These are phyloP conservation scores for Chrysocyon brachyurus DNA, from an alignment of 2,797 vertebrate genomes.

Conservation along the genomic window DNA sequence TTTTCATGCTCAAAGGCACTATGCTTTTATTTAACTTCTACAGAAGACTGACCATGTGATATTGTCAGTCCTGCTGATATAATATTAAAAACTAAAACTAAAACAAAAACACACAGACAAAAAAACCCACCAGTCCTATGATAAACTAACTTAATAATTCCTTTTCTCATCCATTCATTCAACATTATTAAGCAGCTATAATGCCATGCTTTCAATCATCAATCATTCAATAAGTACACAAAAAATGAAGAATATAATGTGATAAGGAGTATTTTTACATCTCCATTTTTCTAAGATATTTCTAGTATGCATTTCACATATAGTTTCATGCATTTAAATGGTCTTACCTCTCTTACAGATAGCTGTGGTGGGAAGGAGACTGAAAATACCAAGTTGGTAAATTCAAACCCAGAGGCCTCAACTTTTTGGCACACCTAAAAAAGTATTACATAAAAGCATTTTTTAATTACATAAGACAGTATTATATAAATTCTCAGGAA, in stretches of 20 bases:
- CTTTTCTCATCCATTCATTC: conserved; percentile 37
- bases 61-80: conserved; percentile 59
- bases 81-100: conserved; percentile 69
- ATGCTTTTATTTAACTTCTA: conserved; percentile 62
- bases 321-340: neutral
- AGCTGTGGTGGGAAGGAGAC: conserved; percentile 97
- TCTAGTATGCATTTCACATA: neutral
- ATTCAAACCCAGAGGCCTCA: conserved; percentile 92
- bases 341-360: conserved; percentile 95
- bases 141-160: conserved; percentile 32
- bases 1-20: conserved; percentile 46
- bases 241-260: conserved; percentile 39
- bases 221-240: conserved; percentile 14
- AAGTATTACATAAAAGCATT: conserved; percentile 55
- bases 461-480: conserved; percentile 24
- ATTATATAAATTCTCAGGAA: conserved; percentile 66
- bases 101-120: neutral
- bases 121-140: neutral
- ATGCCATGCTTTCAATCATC: conserved; percentile 40
- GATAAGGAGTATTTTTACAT: neutral
- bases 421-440: conserved; percentile 93
- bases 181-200: conserved; percentile 50
- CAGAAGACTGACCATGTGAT: conserved; percentile 52
- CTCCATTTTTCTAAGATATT: conserved; percentile 14
- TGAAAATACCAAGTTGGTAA: conserved; percentile 94